A percentile compares a stretch with the other conserved stretches of the same genome.
Conservation (phyloP, 92 coral and sea anemone species). For the Siderastrea siderea region DNA sequence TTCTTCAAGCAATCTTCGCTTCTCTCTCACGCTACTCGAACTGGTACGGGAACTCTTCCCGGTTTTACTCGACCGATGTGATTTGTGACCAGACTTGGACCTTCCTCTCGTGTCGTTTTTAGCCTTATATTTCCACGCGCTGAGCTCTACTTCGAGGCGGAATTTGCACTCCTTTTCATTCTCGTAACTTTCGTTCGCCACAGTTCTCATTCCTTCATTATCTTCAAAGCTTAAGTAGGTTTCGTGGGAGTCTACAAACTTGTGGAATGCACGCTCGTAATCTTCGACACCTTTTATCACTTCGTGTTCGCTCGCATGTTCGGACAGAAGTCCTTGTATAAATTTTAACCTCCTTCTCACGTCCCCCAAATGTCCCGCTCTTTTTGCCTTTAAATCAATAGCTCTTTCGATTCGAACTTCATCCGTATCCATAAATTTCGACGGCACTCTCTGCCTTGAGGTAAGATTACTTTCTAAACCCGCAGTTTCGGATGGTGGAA, state of each 20-base stretch:
- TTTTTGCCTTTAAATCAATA: constrained; percentile 6
- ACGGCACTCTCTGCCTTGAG: constrained; percentile 13
- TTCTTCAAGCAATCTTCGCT: constrained; percentile 60
- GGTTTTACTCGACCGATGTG: constrained; percentile 30
- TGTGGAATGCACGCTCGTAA: constrained; percentile 54
- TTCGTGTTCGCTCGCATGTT: background rate
- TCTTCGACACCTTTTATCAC: background rate
- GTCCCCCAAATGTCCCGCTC: constrained; percentile 19
- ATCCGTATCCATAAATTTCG: constrained; percentile 3
- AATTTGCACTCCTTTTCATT: constrained; percentile 52
- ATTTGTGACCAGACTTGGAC: constrained; percentile 1
- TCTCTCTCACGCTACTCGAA: constrained; percentile 54
- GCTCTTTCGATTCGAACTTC: constrained; percentile 5
- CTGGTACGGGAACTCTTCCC: constrained; percentile 34
- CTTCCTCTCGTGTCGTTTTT: constrained; percentile 11
- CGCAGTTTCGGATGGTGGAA: constrained; percentile 7
- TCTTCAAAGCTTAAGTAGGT: constrained; percentile 58
- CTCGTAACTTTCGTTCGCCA: constrained; percentile 61
- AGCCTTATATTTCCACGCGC: constrained; percentile 17
- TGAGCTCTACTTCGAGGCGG: constrained; percentile 25
- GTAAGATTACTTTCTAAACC: background rate
- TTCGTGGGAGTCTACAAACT: constrained; percentile 64
- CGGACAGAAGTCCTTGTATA: background rate
- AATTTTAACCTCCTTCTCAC: background rate
- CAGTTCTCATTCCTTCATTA: constrained; percentile 53